Evolutionary conservation across 2,797 vertebrate species (phyloP).

Genomic region (Clarias fuscus): DNA sequence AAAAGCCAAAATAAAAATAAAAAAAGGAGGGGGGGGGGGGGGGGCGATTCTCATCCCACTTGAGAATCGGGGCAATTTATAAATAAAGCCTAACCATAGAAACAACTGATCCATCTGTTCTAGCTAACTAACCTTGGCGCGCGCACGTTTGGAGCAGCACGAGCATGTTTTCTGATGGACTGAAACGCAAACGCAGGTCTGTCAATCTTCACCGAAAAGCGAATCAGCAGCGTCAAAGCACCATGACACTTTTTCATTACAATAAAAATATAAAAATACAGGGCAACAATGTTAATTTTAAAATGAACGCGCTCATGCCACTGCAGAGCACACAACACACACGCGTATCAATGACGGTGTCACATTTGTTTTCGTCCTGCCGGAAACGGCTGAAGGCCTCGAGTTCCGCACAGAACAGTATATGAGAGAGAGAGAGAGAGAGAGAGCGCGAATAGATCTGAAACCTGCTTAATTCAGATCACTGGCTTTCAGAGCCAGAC

Average conservation of each 20-base stretch:
- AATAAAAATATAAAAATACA: background rate
- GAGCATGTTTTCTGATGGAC: constrained; percentile 21
- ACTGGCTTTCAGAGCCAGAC: background rate
- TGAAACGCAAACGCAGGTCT: constrained; percentile 8
- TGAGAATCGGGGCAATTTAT: background rate
- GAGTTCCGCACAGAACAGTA: constrained; percentile 25
- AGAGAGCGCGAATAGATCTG: background rate
- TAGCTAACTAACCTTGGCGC: constrained; percentile 26
- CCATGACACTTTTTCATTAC: constrained; percentile 52
- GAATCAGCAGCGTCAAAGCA: constrained; percentile 24
- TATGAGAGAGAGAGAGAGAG: background rate
- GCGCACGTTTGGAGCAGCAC: background rate
- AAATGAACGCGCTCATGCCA: background rate
- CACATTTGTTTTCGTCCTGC: background rate
- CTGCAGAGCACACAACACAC: background rate
- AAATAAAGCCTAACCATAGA: background rate
- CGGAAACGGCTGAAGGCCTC: background rate
- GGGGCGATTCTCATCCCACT: background rate
- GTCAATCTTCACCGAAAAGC: constrained; percentile 15
- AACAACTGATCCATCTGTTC: background rate
- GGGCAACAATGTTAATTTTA: too few relatives aligned
- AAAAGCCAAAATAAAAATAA: background rate
- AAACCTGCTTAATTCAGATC: background rate
- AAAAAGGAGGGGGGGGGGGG: too few relatives aligned
- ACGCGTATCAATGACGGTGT: background rate